A percentile compares a stretch with the other conserved stretches of the same genome.
Evolutionary conservation across 2,113 vertebrate genomes (phyloP).

Genomic region (Neoarius graeffei): DNA sequence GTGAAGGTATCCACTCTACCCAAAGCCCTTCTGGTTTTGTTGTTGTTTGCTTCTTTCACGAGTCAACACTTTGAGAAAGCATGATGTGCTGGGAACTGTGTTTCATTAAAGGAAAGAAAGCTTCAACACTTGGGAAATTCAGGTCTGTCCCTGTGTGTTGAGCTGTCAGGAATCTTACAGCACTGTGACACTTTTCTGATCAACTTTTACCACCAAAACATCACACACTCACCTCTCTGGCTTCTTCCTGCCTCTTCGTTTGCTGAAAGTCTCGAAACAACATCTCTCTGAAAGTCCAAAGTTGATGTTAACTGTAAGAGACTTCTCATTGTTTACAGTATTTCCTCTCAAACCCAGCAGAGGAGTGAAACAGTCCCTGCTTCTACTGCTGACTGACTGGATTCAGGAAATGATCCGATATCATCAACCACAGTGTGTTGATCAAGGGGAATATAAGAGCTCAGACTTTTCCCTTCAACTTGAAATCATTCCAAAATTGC

Average conservation of each 20-base stretch:
- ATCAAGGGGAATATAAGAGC: not conserved
- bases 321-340: not conserved
- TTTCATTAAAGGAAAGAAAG: not conserved
- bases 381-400: not conserved
- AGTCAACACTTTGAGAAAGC: too few species aligned
- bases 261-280: slow-evolving; percentile 61
- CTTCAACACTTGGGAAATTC: not conserved
- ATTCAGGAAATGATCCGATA: slow-evolving; percentile 27
- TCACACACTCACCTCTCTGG: slow-evolving; percentile 64
- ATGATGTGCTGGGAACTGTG: not conserved
- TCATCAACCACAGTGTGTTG: slow-evolving; percentile 1
- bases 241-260: slow-evolving; percentile 65
- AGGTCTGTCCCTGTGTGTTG: not conserved
- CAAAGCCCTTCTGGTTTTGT: too few species aligned
- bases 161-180: too few species aligned
- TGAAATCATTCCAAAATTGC: not conserved
- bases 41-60: too few species aligned
- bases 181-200: too few species aligned
- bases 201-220: not conserved
- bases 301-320: slow-evolving; percentile 41
- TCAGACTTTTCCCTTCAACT: not conserved
- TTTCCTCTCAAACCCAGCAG: not conserved
- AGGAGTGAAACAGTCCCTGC: not conserved
- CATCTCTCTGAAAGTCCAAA: slow-evolving; percentile 63
- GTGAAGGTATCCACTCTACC: too few species aligned